These are phyloP conservation scores for Andricus curvator DNA, from an alignment of 2,888 invertebrate genomes.

Conservation along the genomic window DNA sequence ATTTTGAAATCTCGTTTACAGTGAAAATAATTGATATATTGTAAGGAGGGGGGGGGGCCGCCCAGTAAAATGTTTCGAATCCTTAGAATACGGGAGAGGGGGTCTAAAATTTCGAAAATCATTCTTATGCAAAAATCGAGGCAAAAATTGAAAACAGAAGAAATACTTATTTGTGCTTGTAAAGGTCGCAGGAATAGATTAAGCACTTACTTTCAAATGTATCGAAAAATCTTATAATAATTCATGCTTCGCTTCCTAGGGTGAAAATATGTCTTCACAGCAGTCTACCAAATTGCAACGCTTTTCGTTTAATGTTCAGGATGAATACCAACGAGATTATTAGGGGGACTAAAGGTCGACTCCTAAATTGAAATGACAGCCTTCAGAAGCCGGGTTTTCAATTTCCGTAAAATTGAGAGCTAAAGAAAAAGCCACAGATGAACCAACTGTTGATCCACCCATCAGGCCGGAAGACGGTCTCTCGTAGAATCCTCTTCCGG, in stretches of 20 bases:
- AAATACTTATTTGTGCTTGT: too few species aligned
- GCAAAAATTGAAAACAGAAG: too few species aligned
- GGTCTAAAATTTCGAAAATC: too few species aligned
- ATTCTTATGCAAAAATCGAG: too few species aligned
- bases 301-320: neutral
- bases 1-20: too few species aligned
- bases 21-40: too few species aligned
- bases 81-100: too few species aligned
- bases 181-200: too few species aligned
- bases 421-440: conserved; percentile 8
- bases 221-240: neutral
- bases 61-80: rapidly evolving
- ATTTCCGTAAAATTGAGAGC: neutral
- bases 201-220: neutral
- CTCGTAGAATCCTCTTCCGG: conserved; percentile 22
- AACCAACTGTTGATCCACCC: conserved; percentile 14
- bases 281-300: neutral
- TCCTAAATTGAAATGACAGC: conserved; percentile 17
- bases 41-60: too few species aligned
- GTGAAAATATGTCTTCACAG: neutral
- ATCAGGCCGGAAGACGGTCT: conserved; percentile 24
- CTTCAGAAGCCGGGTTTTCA: neutral
- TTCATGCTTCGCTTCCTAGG: neutral
- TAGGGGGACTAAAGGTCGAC: neutral
- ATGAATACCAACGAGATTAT: neutral